A percentile compares a stretch with the other conserved stretches of the same genome.
Conservation (phyloP, 2,888 invertebrate species). For the Nemurella pictetii region DNA sequence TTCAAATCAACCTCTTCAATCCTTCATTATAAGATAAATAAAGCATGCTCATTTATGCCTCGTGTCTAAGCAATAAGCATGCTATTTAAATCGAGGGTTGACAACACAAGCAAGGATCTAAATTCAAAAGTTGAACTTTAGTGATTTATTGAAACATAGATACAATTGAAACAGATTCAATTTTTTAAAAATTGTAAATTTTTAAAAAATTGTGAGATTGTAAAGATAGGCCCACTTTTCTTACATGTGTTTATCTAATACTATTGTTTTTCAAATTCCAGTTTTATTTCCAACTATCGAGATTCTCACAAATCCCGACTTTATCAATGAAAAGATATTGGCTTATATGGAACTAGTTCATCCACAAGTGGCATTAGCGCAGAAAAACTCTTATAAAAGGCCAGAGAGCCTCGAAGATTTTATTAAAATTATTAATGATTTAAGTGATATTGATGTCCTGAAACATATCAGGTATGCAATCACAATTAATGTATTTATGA, state of each 20-base stretch:
- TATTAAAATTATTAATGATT: slow-evolving; percentile 78
- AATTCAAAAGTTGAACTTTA: no score
- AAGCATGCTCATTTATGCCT: no score
- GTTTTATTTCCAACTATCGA: slow-evolving; percentile 83
- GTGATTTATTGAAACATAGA: no score
- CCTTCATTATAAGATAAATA: slow-evolving; percentile 3
- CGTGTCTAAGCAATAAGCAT: no score
- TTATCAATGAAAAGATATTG: slow-evolving; percentile 85
- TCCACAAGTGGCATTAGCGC: slow-evolving; percentile 58
- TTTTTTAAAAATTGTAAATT: no score
- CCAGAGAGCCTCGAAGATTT: slow-evolving; percentile 90
- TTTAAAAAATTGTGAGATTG: not conserved
- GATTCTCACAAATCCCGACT: slow-evolving; percentile 85
- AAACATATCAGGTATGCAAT: slow-evolving; percentile 74
- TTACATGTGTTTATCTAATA: no score
- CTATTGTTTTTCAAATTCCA: no score
- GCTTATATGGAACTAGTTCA: slow-evolving; percentile 77
- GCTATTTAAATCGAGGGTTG: no score
- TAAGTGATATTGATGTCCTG: slow-evolving; percentile 78
- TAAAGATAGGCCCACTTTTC: no score
- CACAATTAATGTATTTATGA: no score
- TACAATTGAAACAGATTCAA: no score
- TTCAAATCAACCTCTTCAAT: not conserved
- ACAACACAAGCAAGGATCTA: no score
- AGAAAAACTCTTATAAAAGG: slow-evolving; percentile 80